Evolutionary conservation across 2,888 invertebrate genomes (phyloP).

Genomic region (Lepidocyrtoides sp.): DNA sequence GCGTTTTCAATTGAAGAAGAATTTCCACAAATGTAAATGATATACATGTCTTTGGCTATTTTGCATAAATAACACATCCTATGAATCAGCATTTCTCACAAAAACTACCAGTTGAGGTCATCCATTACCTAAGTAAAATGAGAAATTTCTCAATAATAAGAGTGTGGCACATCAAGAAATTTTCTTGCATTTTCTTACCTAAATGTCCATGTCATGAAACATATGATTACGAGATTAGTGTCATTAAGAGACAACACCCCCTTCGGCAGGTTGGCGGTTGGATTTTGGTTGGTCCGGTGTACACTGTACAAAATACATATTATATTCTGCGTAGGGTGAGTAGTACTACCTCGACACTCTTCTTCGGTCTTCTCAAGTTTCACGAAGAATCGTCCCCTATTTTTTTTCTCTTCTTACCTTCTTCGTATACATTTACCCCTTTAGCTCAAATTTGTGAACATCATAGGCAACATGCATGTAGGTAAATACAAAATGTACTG

Average conservation of each 20-base stretch:
- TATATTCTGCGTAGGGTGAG: conserved; percentile 15
- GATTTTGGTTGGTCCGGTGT: conserved; percentile 53
- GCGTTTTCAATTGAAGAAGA: conserved; percentile 9
- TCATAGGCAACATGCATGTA: background rate
- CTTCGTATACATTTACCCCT: too few species aligned
- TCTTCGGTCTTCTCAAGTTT: conserved; percentile 9
- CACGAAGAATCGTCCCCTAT: conserved; percentile 29
- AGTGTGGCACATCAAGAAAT: conserved; percentile 50
- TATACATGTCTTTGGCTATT: background rate
- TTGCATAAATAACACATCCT: conserved; percentile 32
- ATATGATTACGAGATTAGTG: conserved; percentile 85
- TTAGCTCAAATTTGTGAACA: conserved; percentile 34
- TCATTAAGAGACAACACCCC: conserved; percentile 84
- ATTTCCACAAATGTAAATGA: background rate
- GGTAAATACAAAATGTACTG: background rate
- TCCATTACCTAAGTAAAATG: conserved; percentile 76
- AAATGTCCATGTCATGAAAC: conserved; percentile 80
- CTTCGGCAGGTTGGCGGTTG: conserved; percentile 77
- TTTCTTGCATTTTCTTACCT: conserved; percentile 76
- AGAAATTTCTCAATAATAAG: conserved; percentile 76
- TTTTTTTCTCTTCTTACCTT: background rate
- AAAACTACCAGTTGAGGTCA: conserved; percentile 65
- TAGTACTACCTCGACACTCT: background rate
- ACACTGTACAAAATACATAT: background rate
- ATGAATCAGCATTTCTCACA: conserved; percentile 13